A percentile compares a stretch with the other conserved stretches of the same genome.
phyloP scores from a whole-genome alignment of 35 echinoderm and acorn worm species.

The Acanthaster planci region DNA sequence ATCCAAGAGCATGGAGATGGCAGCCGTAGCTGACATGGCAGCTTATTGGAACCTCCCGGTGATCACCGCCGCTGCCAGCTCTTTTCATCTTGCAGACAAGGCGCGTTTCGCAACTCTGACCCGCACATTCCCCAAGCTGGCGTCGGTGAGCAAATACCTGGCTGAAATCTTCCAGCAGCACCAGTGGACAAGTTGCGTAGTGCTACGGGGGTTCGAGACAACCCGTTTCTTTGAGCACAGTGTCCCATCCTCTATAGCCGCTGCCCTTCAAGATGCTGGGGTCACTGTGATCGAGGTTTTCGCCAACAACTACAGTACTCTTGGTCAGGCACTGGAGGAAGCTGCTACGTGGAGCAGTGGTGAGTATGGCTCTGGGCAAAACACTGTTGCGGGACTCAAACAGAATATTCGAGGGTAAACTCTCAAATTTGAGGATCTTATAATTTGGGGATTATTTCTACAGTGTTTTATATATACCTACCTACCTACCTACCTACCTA shows the following conservation, averaged over 20 bases:
- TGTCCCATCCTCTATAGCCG: not conserved
- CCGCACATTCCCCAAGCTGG: not conserved
- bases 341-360: not conserved
- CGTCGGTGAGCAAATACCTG: not conserved
- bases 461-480: too few relatives aligned
- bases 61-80: not conserved
- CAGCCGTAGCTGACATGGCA: slow-evolving; percentile 20
- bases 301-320: not conserved
- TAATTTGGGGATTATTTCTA: too few relatives aligned
- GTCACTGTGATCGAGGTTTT: not conserved
- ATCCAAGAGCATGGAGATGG: not conserved
- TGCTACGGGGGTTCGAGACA: too few relatives aligned
- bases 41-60: slow-evolving; percentile 18
- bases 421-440: too few relatives aligned
- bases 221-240: not conserved
- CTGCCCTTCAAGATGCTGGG: not conserved
- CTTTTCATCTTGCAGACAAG: not conserved
- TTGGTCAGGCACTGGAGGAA: not conserved
- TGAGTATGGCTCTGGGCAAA: not conserved
- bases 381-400: not conserved
- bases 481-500: too few relatives aligned
- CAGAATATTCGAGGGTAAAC: not conserved
- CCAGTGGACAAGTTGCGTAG: too few relatives aligned
- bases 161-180: not conserved
- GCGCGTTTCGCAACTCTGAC: slow-evolving; percentile 7